Evolutionary conservation across 2,888 invertebrate species (phyloP), one percentile per base, ranked within the genome.

Genomic region (Rhagium mordax): DNA sequence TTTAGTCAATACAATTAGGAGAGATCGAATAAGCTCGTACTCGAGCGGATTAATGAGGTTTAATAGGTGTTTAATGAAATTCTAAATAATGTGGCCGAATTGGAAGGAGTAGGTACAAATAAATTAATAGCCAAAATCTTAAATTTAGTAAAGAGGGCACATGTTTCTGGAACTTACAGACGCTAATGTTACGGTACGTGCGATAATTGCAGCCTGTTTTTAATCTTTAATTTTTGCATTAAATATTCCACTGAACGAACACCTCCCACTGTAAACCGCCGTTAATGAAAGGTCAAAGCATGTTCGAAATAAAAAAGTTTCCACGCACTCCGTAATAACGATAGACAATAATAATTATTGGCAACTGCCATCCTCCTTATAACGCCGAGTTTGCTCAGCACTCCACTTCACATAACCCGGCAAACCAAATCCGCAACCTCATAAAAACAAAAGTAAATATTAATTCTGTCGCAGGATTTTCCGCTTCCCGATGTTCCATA

Each of bases 401-500:
- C 59, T 18, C 18, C 47, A 41, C n/a, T 47, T 41, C 60, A 60
- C 69, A 60, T 69, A 69, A 69, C 59, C 29, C 69, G 61, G 27
- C 16, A 65, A 27, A 49, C 59, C 71, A 71, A 71, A 59, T 65
- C 65, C 71, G 65, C 71, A 64, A 41, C 70, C 59, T 71, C 74
- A 67, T 76, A 80, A 80, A 79, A 79, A 79, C 79, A 75, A 74
- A 74, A 79, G 79, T 79, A 80, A 81, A 81, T 80, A 80, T 80
- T 80, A 80, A 81, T 81, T 76, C 69, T 68, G 76, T 72, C 70
- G 74, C 62, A 33, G 73, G 57, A 65, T 72, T 76, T 74, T 68
- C 71, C 61, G 29, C 57, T 29, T 27, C 27, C 57, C 57, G 57
- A 29, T 59, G 57, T n/a, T 65, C 74, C 74, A 72, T 72, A 71